These are phyloP conservation scores for Conger conger DNA, from an alignment of 2,113 vertebrate genomes.

Conservation along the genomic window DNA sequence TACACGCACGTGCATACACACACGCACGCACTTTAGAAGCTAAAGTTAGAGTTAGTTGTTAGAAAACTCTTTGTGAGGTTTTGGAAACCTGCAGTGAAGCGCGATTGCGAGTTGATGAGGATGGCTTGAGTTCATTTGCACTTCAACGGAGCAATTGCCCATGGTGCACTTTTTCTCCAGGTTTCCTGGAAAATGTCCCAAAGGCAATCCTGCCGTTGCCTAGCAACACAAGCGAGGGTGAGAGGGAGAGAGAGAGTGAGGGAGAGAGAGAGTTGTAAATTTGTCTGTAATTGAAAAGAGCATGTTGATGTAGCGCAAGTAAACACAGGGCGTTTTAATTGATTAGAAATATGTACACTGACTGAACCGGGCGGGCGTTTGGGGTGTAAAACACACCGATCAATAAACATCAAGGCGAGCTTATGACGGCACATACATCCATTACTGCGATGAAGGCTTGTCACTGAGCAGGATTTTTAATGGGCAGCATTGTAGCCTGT, in stretches of 20 bases:
- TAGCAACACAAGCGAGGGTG: constrained; percentile 39
- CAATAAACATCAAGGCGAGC: background rate
- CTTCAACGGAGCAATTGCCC: too few species aligned
- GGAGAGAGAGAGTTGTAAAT: constrained; percentile 59
- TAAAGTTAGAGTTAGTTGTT: too few species aligned
- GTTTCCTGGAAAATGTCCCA: constrained; percentile 36
- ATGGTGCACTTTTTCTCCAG: constrained; percentile 36
- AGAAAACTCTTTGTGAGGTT: too few species aligned
- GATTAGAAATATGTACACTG: background rate
- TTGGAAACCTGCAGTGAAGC: too few species aligned
- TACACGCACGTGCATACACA: too few species aligned
- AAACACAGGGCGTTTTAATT: constrained; percentile 53
- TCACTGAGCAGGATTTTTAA: background rate
- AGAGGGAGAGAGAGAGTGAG: constrained; percentile 54
- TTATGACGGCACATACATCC: background rate
- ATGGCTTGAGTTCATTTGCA: background rate
- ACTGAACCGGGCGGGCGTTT: background rate
- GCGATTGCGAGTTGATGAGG: background rate
- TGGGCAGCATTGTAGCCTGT: background rate
- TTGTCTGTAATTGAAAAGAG: constrained; percentile 64
- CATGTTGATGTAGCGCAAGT: constrained; percentile 59
- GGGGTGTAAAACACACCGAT: background rate
- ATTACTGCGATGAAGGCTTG: background rate
- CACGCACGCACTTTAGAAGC: too few species aligned
- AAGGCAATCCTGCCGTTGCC: constrained; percentile 64